These are phyloP conservation scores for Tinamus major DNA, from an alignment of 2,797 vertebrate species.

Conservation along the genomic window DNA sequence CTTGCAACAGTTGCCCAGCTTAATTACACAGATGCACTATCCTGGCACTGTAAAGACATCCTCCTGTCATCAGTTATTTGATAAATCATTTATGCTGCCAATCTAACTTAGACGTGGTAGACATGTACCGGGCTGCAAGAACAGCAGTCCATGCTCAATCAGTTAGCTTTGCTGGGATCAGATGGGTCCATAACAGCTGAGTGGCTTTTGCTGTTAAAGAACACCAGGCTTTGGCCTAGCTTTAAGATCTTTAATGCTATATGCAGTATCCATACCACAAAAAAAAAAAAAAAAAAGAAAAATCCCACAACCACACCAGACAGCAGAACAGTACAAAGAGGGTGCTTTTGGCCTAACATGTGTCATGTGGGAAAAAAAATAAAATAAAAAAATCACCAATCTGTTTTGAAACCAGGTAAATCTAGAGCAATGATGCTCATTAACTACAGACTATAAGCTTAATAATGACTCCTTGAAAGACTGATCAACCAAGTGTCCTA, in stretches of 20 bases:
- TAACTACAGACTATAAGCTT: not conserved
- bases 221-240: not conserved
- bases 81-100: fast-evolving
- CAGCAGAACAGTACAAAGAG: fast-evolving
- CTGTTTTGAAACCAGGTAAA: not conserved
- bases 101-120: not conserved
- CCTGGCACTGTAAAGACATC: not conserved
- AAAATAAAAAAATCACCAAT: not conserved
- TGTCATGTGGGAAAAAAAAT: not conserved
- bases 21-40: not conserved
- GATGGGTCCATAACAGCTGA: fast-evolving
- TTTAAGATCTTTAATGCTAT: not conserved
- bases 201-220: fast-evolving
- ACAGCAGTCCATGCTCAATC: not conserved
- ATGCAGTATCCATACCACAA: not conserved
- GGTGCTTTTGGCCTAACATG: not conserved
- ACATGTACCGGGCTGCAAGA: not conserved
- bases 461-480: not conserved
- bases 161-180: not conserved
- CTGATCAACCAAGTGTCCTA: not conserved
- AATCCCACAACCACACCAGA: too few species aligned
- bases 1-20: not conserved
- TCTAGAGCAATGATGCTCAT: not conserved
- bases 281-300: not conserved
- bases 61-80: not conserved